Conservation (phyloP, 2,888 invertebrate genomes). For the Mesoligia furuncula region DNA sequence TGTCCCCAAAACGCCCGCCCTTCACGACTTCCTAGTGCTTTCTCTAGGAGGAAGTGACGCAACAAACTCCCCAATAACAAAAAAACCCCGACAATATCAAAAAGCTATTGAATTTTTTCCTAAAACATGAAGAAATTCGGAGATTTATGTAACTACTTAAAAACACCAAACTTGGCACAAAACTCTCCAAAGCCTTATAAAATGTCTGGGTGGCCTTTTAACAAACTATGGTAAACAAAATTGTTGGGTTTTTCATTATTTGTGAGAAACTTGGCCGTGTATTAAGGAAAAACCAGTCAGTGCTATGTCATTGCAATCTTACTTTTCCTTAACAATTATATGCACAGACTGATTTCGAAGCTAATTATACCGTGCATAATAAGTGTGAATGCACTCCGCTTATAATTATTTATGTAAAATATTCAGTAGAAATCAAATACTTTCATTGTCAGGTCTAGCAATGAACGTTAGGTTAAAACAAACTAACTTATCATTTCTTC, state of each 20-base stretch:
- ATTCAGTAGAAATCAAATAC: conserved; percentile 23
- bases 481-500: neutral
- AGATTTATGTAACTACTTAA: neutral
- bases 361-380: conserved; percentile 26
- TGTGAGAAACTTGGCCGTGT: neutral
- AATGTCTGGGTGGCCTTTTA: neutral
- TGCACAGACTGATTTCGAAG: conserved; percentile 22
- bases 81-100: neutral
- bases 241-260: neutral
- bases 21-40: neutral
- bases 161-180: neutral
- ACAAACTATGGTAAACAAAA: neutral
- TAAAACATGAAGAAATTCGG: neutral
- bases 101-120: neutral
- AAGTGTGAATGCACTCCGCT: conserved; percentile 20
- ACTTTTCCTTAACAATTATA: conserved; percentile 41
- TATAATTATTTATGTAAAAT: conserved; percentile 16
- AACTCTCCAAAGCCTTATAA: neutral
- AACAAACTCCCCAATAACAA: neutral
- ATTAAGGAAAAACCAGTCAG: conserved; percentile 30
- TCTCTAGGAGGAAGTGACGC: neutral
- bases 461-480: neutral
- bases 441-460: conserved; percentile 16
- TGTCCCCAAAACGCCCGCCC: neutral
- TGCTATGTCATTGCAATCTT: conserved; percentile 31